Evolutionary conservation across 2,888 invertebrate species (phyloP), one percentile per base, ranked within the genome.

Genomic region (Drosophila cognata): DNA sequence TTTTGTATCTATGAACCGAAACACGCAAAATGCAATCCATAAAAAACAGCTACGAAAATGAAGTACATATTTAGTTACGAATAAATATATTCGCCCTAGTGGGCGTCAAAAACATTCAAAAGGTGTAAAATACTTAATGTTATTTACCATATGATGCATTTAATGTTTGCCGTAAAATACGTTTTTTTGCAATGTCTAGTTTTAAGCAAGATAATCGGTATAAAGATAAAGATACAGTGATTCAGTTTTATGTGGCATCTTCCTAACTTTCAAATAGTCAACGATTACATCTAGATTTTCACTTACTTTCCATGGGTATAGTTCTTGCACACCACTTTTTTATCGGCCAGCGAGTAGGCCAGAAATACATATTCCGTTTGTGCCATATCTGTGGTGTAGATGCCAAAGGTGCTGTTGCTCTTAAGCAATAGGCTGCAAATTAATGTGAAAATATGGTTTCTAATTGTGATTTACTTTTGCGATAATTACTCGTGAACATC

Each of bases 111-210:
- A 74, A 73, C 74, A 81, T 77, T 71, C 68, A 74, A 66, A 65
- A 67, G 25, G 35, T 66, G 43, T 71, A 68, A 79, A 72, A 55
- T 79, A 78, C 58, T 57, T 46, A 51, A 69, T 82, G 78, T 84
- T 91, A 91, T 90, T 91, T 91, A 91, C 91, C 91, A 91, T 87
- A 92, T 89, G 82, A 91, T 92, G 85, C 91, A 91, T 87, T 91
- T 92, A 85, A 91, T 91, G 84, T 91, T 91, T 84, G 91, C 91
- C 91, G 91, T 91, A 89, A 91, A 91, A 88, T 91, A 91, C 69
- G 91, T 92, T 91, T 91, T 91, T 90, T 91, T 91, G 90, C 91
- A 91, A 90, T 91, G 90, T 92, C 91, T 91, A 88, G 79, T 73
- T 79, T 67, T 65, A 70, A 65, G 62, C 74, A 74, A 78, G 74